Percentiles rank a stretch among this genome's conserved stretches.
Evolutionary conservation across 2,888 invertebrate genomes (phyloP).

Genomic region (Sesia apiformis): DNA sequence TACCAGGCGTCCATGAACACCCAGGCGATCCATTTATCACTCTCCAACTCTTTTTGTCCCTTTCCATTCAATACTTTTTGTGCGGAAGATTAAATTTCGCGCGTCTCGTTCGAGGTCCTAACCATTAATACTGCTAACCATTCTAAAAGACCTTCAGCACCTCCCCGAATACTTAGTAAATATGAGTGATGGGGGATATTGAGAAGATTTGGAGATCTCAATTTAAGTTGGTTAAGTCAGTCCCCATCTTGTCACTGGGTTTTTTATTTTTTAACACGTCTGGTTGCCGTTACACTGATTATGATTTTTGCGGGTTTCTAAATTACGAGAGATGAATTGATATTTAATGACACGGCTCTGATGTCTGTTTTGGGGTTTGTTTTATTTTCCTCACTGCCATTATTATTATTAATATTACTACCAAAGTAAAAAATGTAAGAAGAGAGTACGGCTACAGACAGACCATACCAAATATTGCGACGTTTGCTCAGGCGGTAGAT

Average conservation of each 20-base stretch:
- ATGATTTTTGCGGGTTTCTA: slow-evolving; percentile 52
- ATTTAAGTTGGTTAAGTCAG: slow-evolving; percentile 21
- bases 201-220: background rate
- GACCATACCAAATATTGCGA: too few relatives aligned
- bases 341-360: slow-evolving; percentile 34
- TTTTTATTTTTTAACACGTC: slow-evolving; percentile 57
- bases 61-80: slow-evolving; percentile 69
- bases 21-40: slow-evolving; percentile 57
- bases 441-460: too few relatives aligned
- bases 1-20: slow-evolving; percentile 39
- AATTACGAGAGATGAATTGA: slow-evolving; percentile 43
- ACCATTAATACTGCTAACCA: slow-evolving; percentile 61
- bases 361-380: background rate
- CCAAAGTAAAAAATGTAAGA: too few relatives aligned
- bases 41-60: slow-evolving; percentile 51
- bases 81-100: slow-evolving; percentile 68
- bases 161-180: background rate
- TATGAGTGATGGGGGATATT: background rate
- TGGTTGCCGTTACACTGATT: slow-evolving; percentile 63
- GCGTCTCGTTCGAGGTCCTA: slow-evolving; percentile 50
- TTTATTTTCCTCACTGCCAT: too few relatives aligned
- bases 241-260: slow-evolving; percentile 48
- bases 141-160: slow-evolving; percentile 27
- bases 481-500: too few relatives aligned
- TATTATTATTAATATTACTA: too few relatives aligned